phyloP scores from a whole-genome alignment of 64 coral and sea anemone species.

The Montipora capricornis region DNA sequence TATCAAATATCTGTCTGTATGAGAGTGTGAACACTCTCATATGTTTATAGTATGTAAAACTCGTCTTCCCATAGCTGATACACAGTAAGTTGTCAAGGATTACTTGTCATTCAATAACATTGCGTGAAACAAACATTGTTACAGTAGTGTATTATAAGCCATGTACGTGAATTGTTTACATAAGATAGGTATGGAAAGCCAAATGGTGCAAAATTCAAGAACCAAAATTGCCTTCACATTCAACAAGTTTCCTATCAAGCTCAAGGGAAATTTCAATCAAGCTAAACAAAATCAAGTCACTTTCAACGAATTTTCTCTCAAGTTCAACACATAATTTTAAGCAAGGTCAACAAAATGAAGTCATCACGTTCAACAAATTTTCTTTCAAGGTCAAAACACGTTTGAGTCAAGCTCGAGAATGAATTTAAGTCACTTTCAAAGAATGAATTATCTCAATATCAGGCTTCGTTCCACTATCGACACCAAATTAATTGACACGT shows the following conservation, averaged over 20 bases:
- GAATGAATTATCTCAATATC: neutral
- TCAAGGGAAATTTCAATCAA: constrained; percentile 6
- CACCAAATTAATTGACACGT: neutral
- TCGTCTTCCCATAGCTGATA: too few relatives aligned
- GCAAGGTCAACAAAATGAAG: neutral
- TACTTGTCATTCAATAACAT: too few relatives aligned
- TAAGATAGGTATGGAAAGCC: neutral
- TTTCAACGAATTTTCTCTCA: neutral
- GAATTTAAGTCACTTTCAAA: neutral
- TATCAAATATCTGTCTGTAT: too few relatives aligned
- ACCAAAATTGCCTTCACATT: neutral
- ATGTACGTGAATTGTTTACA: too few relatives aligned
- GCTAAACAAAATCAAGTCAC: neutral
- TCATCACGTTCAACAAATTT: neutral
- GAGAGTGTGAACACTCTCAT: too few relatives aligned
- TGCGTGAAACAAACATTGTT: too few relatives aligned
- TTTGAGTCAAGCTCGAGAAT: neutral
- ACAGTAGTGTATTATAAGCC: too few relatives aligned
- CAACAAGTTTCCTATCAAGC: constrained; percentile 15
- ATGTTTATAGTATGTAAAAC: too few relatives aligned
- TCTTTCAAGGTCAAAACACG: neutral
- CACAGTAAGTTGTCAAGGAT: too few relatives aligned
- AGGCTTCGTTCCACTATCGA: neutral
- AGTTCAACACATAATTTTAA: neutral
- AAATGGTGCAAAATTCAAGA: constrained; percentile 28